A percentile compares a stretch with the other conserved stretches of the same genome.
Evolutionary conservation across 2,113 vertebrate species (phyloP).

Genomic region (human (Homo sapiens)): DNA sequence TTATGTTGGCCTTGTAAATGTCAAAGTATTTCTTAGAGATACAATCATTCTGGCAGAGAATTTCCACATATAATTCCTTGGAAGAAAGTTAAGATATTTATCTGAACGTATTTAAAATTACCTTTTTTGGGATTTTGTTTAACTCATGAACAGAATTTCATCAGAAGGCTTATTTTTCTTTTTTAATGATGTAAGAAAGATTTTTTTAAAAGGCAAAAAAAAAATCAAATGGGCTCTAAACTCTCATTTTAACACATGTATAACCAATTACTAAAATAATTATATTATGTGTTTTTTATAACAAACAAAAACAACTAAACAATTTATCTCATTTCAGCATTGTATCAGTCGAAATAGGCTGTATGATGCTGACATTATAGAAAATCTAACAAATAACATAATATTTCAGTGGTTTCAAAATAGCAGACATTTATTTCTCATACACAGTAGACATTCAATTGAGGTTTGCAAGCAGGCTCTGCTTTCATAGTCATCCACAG

Average conservation of each 20-base stretch:
- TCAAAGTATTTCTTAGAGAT: slow-evolving; percentile 59
- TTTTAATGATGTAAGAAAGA: neutral
- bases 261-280: neutral
- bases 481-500: neutral
- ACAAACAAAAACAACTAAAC: neutral
- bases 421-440: neutral
- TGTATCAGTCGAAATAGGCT: neutral
- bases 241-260: neutral
- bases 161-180: neutral
- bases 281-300: neutral
- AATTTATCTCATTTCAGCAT: neutral
- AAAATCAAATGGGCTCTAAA: neutral
- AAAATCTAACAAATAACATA: neutral
- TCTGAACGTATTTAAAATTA: slow-evolving; percentile 52
- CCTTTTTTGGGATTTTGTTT: slow-evolving; percentile 55
- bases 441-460: neutral
- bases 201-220: neutral
- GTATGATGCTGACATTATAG: neutral
- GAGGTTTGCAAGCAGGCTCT: neutral
- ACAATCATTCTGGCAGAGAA: slow-evolving; percentile 34
- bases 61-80: slow-evolving; percentile 38
- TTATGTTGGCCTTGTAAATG: slow-evolving; percentile 59
- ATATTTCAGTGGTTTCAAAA: neutral
- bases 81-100: slow-evolving; percentile 60
- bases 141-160: neutral